Evolutionary conservation across 2,113 vertebrate genomes (phyloP).

Genomic region (Chaenocephalus aceratus): DNA sequence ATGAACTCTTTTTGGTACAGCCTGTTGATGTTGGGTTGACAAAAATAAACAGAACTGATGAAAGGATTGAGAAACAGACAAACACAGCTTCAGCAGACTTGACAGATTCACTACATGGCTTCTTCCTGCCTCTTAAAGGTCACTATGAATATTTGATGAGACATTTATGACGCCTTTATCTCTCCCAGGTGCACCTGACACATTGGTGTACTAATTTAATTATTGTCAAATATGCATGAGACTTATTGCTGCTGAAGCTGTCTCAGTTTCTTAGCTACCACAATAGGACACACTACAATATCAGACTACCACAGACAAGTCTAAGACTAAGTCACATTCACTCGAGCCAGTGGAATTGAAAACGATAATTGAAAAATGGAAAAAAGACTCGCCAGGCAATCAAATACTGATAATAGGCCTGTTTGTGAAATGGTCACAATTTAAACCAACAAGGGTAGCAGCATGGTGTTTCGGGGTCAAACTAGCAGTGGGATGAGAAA

Average conservation of each 20-base stretch:
- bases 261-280: slow-evolving; percentile 53
- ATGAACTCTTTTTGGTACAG: too few relatives aligned
- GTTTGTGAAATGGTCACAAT: background rate
- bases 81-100: background rate
- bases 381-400: slow-evolving; percentile 3
- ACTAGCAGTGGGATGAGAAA: background rate
- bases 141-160: slow-evolving; percentile 22
- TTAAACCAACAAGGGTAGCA: background rate
- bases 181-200: slow-evolving; percentile 11
- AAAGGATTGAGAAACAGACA: slow-evolving; percentile 6
- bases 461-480: background rate
- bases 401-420: background rate
- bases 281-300: slow-evolving; percentile 10
- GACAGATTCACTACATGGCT: background rate
- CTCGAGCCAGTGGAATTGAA: background rate
- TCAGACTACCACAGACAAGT: background rate
- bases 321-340: background rate
- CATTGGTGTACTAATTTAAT: slow-evolving; percentile 47
- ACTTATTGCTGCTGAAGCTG: slow-evolving; percentile 32
- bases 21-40: background rate
- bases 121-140: slow-evolving; percentile 35
- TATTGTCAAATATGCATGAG: slow-evolving; percentile 74
- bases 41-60: background rate
- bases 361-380: slow-evolving; percentile 13
- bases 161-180: slow-evolving; percentile 16